A percentile compares a stretch with the other conserved stretches of the same genome.
These are phyloP conservation scores for Magallana angulata DNA, from an alignment of 1,140 invertebrate species.

Conservation along the genomic window DNA sequence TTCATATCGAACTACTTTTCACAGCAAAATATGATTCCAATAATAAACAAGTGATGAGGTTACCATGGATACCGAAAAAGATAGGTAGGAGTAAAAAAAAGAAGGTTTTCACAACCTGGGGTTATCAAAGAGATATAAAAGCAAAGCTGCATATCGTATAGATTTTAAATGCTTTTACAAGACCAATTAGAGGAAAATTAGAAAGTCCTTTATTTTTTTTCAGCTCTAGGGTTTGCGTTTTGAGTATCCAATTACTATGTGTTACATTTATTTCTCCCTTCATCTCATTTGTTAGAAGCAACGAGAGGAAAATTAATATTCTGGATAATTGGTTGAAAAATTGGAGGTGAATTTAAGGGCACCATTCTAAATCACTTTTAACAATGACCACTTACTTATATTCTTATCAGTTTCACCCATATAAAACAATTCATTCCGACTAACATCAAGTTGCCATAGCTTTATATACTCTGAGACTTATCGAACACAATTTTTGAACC, in stretches of 20 bases:
- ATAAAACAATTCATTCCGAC: no score
- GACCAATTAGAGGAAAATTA: neutral
- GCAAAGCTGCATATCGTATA: neutral
- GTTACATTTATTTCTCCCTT: neutral
- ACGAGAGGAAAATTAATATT: no score
- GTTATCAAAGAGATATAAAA: neutral
- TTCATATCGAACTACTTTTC: neutral
- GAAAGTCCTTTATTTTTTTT: neutral
- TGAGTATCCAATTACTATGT: conserved; percentile 12
- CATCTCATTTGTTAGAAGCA: neutral
- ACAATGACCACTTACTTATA: no score
- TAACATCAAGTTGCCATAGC: no score
- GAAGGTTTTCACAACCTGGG: neutral
- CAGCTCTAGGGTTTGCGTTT: neutral
- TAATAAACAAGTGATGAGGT: neutral
- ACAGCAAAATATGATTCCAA: neutral
- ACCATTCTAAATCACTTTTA: no score
- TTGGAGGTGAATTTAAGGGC: no score
- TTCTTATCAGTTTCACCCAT: no score
- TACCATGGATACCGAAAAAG: neutral
- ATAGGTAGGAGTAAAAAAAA: neutral
- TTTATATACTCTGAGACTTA: no score
- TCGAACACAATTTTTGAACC: no score
- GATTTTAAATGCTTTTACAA: neutral
- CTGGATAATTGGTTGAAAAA: no score